These are phyloP conservation scores for Euzophera pinguis DNA, from an alignment of 2,888 invertebrate genomes.

Conservation along the genomic window DNA sequence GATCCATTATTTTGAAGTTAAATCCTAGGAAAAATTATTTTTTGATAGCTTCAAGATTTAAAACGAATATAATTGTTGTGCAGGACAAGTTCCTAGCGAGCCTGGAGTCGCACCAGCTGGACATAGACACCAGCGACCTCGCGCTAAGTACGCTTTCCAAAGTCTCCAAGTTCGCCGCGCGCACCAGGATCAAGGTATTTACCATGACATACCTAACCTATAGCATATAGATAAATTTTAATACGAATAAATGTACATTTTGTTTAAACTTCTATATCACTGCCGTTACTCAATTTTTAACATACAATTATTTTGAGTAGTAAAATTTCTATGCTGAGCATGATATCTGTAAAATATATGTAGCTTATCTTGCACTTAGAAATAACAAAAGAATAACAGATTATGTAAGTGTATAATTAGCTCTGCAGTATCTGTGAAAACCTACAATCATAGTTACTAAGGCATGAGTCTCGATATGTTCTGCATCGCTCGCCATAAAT, in stretches of 20 bases:
- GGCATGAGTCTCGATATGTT: slow-evolving; percentile 54
- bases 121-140: slow-evolving; percentile 93
- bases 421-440: slow-evolving; percentile 18
- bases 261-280: too few relatives aligned
- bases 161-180: slow-evolving; percentile 93
- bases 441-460: slow-evolving; percentile 56
- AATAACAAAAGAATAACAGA: slow-evolving; percentile 40
- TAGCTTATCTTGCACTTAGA: slow-evolving; percentile 50
- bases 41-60: too few relatives aligned
- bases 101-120: slow-evolving; percentile 89
- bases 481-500: slow-evolving; percentile 25
- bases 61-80: slow-evolving; percentile 26
- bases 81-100: slow-evolving; percentile 90
- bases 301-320: neutral
- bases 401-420: slow-evolving; percentile 24
- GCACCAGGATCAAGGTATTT: slow-evolving; percentile 87
- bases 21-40: too few relatives aligned
- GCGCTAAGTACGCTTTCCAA: slow-evolving; percentile 92
- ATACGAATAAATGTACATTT: too few relatives aligned
- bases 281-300: neutral
- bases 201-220: too few relatives aligned
- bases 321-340: slow-evolving; percentile 26
- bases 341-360: slow-evolving; percentile 34
- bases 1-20: too few relatives aligned
- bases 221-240: too few relatives aligned